Evolutionary conservation across 2,113 vertebrate species (phyloP).

Genomic region (Scopus umbretta): DNA sequence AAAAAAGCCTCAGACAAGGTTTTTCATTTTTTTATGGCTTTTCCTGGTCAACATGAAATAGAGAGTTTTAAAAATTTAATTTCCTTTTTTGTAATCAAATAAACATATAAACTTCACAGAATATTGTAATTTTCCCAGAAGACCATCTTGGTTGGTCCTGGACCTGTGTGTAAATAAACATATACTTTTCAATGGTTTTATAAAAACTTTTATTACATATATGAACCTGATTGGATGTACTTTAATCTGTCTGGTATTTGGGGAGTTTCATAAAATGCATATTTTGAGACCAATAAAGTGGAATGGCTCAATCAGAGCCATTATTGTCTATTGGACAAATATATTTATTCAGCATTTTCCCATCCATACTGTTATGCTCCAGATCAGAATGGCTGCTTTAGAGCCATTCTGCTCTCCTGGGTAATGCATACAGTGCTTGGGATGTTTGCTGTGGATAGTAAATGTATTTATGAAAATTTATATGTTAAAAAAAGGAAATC

Average conservation of each 20-base stretch:
- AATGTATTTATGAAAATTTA: slow-evolving; percentile 59
- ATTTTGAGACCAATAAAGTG: slow-evolving; percentile 53
- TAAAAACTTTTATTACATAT: slow-evolving; percentile 66
- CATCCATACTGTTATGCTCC: slow-evolving; percentile 29
- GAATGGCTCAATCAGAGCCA: slow-evolving; percentile 47
- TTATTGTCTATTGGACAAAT: slow-evolving; percentile 57
- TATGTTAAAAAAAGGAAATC: slow-evolving; percentile 35
- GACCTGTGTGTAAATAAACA: slow-evolving; percentile 57
- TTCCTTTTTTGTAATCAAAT: slow-evolving; percentile 2
- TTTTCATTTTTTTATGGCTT: background rate
- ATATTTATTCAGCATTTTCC: slow-evolving; percentile 29
- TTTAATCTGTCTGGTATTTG: slow-evolving; percentile 62
- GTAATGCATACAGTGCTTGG: slow-evolving; percentile 26
- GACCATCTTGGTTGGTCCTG: slow-evolving; percentile 51
- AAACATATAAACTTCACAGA: slow-evolving; percentile 15
- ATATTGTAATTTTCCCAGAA: slow-evolving; percentile 49
- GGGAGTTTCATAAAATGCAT: slow-evolving; percentile 58
- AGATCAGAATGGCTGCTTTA: slow-evolving; percentile 60
- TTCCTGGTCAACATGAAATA: background rate
- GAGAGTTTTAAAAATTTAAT: slow-evolving; percentile 7
- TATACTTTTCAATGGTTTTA: slow-evolving; percentile 64
- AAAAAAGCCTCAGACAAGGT: background rate
- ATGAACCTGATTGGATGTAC: slow-evolving; percentile 52
- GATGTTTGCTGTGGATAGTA: slow-evolving; percentile 55
- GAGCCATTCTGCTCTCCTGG: slow-evolving; percentile 59